These are phyloP conservation scores for Macrostomum cliftonense DNA, from an alignment of 2,888 invertebrate genomes.

Conservation along the genomic window DNA sequence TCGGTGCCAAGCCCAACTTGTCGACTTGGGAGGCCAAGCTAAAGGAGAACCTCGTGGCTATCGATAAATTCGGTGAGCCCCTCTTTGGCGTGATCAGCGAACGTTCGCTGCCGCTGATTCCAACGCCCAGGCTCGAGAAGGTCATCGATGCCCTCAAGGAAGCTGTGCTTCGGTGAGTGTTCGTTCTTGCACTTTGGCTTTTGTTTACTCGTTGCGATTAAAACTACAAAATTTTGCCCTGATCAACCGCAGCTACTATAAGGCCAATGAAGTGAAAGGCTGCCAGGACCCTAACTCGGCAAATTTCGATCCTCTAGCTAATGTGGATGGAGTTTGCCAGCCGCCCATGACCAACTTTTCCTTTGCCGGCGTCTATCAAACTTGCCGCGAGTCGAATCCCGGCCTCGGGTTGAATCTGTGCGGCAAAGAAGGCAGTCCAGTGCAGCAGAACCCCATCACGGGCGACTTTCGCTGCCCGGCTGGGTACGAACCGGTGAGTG, in stretches of 20 bases:
- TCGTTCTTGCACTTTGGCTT: too few relatives aligned
- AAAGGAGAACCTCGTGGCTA: slow-evolving; percentile 18
- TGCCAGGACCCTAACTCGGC: slow-evolving; percentile 19
- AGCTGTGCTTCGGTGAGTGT: slow-evolving; percentile 14
- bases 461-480: slow-evolving; percentile 18
- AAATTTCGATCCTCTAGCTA: slow-evolving; percentile 21
- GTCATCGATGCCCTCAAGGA: slow-evolving; percentile 15
- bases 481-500: slow-evolving; percentile 16
- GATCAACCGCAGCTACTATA: slow-evolving; percentile 19
- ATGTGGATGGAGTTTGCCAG: slow-evolving; percentile 20
- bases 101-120: slow-evolving; percentile 18
- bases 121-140: slow-evolving; percentile 13
- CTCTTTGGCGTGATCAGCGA: slow-evolving; percentile 18
- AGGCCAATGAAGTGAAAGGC: slow-evolving; percentile 20
- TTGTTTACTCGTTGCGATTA: too few relatives aligned
- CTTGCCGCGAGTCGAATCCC: slow-evolving; percentile 10
- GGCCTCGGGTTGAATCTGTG: too few relatives aligned
- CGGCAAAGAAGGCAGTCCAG: neutral
- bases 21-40: slow-evolving; percentile 16
- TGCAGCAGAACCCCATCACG: slow-evolving; percentile 19
- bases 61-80: slow-evolving; percentile 23
- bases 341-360: slow-evolving; percentile 19
- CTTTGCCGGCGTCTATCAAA: slow-evolving; percentile 23
- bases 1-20: slow-evolving; percentile 16
- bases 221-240: too few relatives aligned